Evolutionary conservation across 2,113 vertebrate genomes (phyloP), one percentile per base, ranked within the genome.

Genomic region (Megaceryle torquata): DNA sequence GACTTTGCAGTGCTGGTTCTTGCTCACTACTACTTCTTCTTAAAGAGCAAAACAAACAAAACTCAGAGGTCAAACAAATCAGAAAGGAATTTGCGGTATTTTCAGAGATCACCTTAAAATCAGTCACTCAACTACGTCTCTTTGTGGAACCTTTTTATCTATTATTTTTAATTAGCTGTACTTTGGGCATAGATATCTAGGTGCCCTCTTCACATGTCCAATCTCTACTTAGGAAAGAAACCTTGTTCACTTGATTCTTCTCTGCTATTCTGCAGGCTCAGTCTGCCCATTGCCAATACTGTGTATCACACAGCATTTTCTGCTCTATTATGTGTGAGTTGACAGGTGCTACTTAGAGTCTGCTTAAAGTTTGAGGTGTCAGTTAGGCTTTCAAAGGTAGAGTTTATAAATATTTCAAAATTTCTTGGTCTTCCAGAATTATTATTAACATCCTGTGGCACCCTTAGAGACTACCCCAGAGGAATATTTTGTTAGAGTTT

Each of bases 381-480:
- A 79, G 67, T 46, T 80, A 76, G 65, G 60, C 59, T 79, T 82
- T 82, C 39, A 39, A 51, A 94, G 85, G 54, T 43, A 48, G 67
- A 69, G 13, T 43, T 74, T 87, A 69, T 88, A 77, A 94, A 88
- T 70, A 67, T 60, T 91, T 92, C 37, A 86, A 70, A 85, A 67
- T 19, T 69, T 57, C 25, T 82, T 80, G 31, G 72, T 77, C 37
- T 89, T 85, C 24, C 59, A 80, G 82, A 85, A 63, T 89, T 91
- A 84, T 71, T 95, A 76, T 69, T 82, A 61, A 48, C 41, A 85
- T 89, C 70, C 29, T 33, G 21, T 48, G 57, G 13, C 35, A 82
- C 7, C 67, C 35, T 85, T 65, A 39, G 44, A 88, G 48, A 79
- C 26, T 59, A 37, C 8, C 20, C 10, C 41, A 88, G 37, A 79